Evolutionary conservation across 2,113 vertebrate species (phyloP).

Genomic region (Semicossyphus pulcher): DNA sequence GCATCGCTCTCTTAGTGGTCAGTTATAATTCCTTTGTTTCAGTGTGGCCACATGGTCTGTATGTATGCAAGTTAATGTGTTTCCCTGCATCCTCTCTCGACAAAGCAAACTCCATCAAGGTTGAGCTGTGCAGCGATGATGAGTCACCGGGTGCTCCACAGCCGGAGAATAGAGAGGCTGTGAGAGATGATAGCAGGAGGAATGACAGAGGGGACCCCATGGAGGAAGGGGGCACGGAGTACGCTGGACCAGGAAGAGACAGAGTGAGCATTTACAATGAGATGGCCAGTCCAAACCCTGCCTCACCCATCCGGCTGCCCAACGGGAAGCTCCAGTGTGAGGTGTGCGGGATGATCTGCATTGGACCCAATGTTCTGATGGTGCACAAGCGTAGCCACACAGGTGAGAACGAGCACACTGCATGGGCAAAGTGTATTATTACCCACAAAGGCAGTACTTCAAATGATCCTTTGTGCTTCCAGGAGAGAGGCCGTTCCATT

Average conservation of each 20-base stretch:
- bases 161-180: slow-evolving; percentile 84
- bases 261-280: slow-evolving; percentile 87
- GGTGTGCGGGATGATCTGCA: slow-evolving; percentile 96
- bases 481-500: slow-evolving; percentile 97
- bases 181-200: slow-evolving; percentile 72
- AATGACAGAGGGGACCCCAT: slow-evolving; percentile 81
- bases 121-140: slow-evolving; percentile 95
- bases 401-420: slow-evolving; percentile 81
- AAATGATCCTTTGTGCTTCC: slow-evolving; percentile 11
- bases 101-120: slow-evolving; percentile 94
- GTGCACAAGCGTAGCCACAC: slow-evolving; percentile 99
- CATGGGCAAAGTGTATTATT: neutral
- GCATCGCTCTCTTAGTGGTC: slow-evolving; percentile 91
- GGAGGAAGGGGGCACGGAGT: slow-evolving; percentile 81
- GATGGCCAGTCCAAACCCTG: slow-evolving; percentile 84
- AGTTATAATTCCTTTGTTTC: slow-evolving; percentile 64
- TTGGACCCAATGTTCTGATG: slow-evolving; percentile 97
- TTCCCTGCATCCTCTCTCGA: slow-evolving; percentile 7
- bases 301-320: slow-evolving; percentile 92
- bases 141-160: slow-evolving; percentile 86
- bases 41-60: neutral
- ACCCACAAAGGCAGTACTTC: neutral
- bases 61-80: slow-evolving; percentile 1
- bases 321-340: slow-evolving; percentile 97
- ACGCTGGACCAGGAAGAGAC: slow-evolving; percentile 78